Evolutionary conservation across 2,888 invertebrate species (phyloP), one percentile per base, ranked within the genome.

Genomic region (Siphlonurus alternatus): DNA sequence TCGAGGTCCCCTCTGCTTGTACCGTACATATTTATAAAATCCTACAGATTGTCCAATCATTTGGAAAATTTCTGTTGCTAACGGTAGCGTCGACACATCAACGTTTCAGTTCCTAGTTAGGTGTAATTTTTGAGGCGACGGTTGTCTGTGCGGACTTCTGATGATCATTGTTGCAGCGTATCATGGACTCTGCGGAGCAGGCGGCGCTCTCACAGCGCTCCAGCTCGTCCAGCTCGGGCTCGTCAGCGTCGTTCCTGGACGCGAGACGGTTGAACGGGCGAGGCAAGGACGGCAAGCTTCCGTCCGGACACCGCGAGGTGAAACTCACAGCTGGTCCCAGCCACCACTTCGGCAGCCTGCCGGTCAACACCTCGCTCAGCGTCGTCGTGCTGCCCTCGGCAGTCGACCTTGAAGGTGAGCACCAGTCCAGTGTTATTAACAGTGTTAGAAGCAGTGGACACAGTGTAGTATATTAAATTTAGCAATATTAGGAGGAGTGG

Each of bases 181-280:
- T 93, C 72, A 91, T 93, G 86, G 93, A 93, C 76, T 90, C 89
- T 18, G 93, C 93, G 0, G 93, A 93, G 74, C 86, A 88, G 74
- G 90, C 91, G 0, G 91, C 92, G 0, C 81, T 90, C 19, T 83
- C 90, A 18, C 71, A 73, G 71, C 87, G 87, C 74, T 79, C 90
- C 68, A 90, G 89, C 76, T 84, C 85, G 67, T 87, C 87, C 75
- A 85, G 20, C 23, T 19, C 24, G 18, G 25, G 53, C 61, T 25
- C n/a, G 23, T n/a, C n/a, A n/a, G 25, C 51, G 15, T 59, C 63
- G n/a, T 64, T 59, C n/a, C 23, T 51, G 61, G 65, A 61, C 61
- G 64, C 18, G 23, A 63, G 61, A 22, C 59, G 84, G 61, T 83
- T 85, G 61, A 88, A 89, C 74, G 89, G 88, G 62, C 84, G 85